Evolutionary conservation across 2,797 vertebrate species (phyloP).

Genomic region (Cuniculus paca): DNA sequence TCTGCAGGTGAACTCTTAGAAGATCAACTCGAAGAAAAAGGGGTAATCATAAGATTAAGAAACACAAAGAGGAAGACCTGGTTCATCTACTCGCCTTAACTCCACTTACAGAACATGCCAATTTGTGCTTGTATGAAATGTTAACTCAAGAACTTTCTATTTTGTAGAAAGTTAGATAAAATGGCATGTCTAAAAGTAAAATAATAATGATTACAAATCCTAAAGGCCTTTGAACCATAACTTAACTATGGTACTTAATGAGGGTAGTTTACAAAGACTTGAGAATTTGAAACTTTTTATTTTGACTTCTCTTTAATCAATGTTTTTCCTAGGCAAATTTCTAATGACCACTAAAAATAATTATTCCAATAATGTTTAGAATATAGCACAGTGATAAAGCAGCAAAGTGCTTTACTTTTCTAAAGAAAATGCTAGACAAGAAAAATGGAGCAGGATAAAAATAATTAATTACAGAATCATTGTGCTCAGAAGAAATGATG

Average conservation of each 20-base stretch:
- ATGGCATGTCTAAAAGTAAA: slow-evolving; percentile 74
- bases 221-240: slow-evolving; percentile 65
- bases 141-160: slow-evolving; percentile 81
- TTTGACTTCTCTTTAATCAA: slow-evolving; percentile 28
- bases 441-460: neutral
- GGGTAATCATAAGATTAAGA: slow-evolving; percentile 33
- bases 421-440: neutral
- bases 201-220: slow-evolving; percentile 77
- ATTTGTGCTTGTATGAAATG: slow-evolving; percentile 80
- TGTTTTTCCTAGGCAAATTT: slow-evolving; percentile 24
- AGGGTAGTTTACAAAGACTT: slow-evolving; percentile 75
- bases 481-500: neutral
- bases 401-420: neutral
- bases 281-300: neutral
- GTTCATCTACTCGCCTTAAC: slow-evolving; percentile 21
- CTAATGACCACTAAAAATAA: neutral
- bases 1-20: neutral
- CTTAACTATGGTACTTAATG: slow-evolving; percentile 75
- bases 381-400: neutral
- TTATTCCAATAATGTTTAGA: neutral
- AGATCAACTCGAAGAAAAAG: slow-evolving; percentile 2
- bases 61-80: neutral
- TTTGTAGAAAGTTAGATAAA: slow-evolving; percentile 77
- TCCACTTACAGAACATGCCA: neutral
- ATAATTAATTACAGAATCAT: neutral